Evolutionary conservation across 2,888 invertebrate species (phyloP), one percentile per base, ranked within the genome.

Genomic region (Amphipyra berbera): DNA sequence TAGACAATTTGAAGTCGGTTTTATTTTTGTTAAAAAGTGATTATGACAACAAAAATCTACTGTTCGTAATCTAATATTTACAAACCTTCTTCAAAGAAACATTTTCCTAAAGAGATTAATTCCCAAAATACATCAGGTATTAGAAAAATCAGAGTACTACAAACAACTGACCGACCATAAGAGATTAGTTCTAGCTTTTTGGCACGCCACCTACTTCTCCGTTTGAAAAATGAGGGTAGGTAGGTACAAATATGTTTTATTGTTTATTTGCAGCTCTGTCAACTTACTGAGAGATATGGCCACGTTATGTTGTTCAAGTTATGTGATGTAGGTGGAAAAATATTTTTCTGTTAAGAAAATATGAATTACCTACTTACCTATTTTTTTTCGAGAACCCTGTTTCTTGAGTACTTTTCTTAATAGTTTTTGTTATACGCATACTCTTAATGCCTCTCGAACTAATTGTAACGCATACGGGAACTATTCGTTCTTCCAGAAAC

Each of bases 131-230:
- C n/a, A 37, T 37, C 37, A 60, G 5, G 14, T 6, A 10, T 64
- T 45, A 14, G 15, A 64, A 67, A 50, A 66, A 46, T 10, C 30
- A 12, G 6, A 12, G 6, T 12, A 4, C 37, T 30, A 15, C 9
- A 70, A 63, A 47, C 30, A 45, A 57, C 44, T 45, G 14, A 47
- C 57, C 21, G 37, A n/a, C 45, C 45, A 47, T 59, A 68, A 55
- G 49, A 75, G 65, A 75, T 73, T 75, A 70, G 55, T 65, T 64
- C 41, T 61, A 72, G 57, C 21, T 60, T 72, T 66, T 67, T 59
- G 76, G 62, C 62, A 76, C 61, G 48, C 54, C 14, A 15, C 12
- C 48, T 48, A 54, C 53, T 14, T 62, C 37, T 59, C n/a, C 8
- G 41, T 40, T 60, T 60, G 55, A 64, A 63, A 64, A 73, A 59